A percentile compares a stretch with the other conserved stretches of the same genome.
Evolutionary conservation across 1,140 invertebrate species (phyloP).

Genomic region (Trinorchestia longiramus): DNA sequence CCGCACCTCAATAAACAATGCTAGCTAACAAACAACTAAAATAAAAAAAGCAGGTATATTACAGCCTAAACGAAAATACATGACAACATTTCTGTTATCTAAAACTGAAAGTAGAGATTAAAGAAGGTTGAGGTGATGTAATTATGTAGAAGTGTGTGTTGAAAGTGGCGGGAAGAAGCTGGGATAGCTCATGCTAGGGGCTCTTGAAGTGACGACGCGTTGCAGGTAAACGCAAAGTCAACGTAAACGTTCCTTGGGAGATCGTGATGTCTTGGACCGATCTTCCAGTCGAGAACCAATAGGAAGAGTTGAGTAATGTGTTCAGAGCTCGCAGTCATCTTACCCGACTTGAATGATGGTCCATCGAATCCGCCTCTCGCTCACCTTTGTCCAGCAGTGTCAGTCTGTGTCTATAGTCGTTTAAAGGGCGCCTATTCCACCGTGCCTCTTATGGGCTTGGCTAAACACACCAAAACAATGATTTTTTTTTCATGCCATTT

Average conservation of each 20-base stretch:
- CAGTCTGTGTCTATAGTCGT: constrained; percentile 49
- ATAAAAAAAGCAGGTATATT: neutral
- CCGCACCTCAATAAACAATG: neutral
- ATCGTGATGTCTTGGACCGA: constrained; percentile 34
- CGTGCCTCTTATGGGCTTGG: constrained; percentile 46
- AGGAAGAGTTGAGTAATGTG: constrained; percentile 28
- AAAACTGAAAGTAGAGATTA: neutral
- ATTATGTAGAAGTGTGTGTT: neutral
- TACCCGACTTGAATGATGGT: neutral
- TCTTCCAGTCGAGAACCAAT: neutral
- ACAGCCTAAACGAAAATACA: too few relatives aligned
- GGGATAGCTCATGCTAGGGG: neutral
- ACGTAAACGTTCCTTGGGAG: neutral
- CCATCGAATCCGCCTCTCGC: constrained; percentile 5
- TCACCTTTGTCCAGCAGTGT: constrained; percentile 48
- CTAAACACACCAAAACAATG: constrained; percentile 52
- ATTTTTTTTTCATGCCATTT: constrained; percentile 6
- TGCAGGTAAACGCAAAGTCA: constrained; percentile 3
- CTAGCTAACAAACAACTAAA: neutral
- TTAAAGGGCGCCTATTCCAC: constrained; percentile 47
- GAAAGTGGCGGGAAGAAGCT: neutral
- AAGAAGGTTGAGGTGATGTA: neutral
- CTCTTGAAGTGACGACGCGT: neutral
- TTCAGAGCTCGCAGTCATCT: neutral
- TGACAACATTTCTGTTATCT: neutral